phyloP scores from a whole-genome alignment of 1,140 invertebrate genomes.

The Dendrolimus kikuchii region DNA sequence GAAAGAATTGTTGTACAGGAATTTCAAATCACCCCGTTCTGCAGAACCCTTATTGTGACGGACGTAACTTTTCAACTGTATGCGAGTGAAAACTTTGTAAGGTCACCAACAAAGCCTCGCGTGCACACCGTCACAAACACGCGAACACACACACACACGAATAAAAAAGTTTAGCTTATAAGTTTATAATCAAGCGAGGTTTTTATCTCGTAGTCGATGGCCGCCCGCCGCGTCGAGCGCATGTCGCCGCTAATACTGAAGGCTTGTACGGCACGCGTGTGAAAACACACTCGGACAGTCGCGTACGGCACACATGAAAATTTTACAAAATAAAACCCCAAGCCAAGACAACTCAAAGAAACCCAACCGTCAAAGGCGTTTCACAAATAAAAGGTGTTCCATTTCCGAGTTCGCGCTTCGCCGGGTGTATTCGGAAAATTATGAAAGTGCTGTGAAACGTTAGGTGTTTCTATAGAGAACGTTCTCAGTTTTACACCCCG shows the following conservation, averaged over 20 bases:
- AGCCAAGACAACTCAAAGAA: slow-evolving; percentile 30
- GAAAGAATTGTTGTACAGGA: too few species aligned
- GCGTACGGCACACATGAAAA: slow-evolving; percentile 29
- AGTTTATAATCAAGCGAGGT: slow-evolving; percentile 68
- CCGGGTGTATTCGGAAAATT: slow-evolving; percentile 53
- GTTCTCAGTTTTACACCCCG: slow-evolving; percentile 38
- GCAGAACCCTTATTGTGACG: too few species aligned
- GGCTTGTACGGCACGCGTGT: slow-evolving; percentile 49
- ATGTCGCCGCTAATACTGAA: slow-evolving; percentile 46
- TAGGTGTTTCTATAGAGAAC: slow-evolving; percentile 48
- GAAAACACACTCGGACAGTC: slow-evolving; percentile 26
- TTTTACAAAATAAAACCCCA: slow-evolving; percentile 35
- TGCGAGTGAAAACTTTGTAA: slow-evolving; percentile 53
- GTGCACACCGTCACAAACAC: slow-evolving; percentile 39
- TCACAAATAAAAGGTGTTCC: slow-evolving; percentile 38
- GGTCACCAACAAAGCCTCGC: slow-evolving; percentile 42
- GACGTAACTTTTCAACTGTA: slow-evolving; percentile 1
- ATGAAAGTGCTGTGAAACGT: slow-evolving; percentile 61
- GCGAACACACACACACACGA: slow-evolving; percentile 64
- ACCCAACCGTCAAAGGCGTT: slow-evolving; percentile 32
- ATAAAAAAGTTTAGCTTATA: slow-evolving; percentile 69
- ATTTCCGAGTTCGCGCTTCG: slow-evolving; percentile 32
- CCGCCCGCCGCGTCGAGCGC: slow-evolving; percentile 53
- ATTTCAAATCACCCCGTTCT: too few species aligned
- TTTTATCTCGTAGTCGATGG: slow-evolving; percentile 68